phyloP scores from a whole-genome alignment of 2,797 vertebrate species.

The Allobates femoralis region DNA sequence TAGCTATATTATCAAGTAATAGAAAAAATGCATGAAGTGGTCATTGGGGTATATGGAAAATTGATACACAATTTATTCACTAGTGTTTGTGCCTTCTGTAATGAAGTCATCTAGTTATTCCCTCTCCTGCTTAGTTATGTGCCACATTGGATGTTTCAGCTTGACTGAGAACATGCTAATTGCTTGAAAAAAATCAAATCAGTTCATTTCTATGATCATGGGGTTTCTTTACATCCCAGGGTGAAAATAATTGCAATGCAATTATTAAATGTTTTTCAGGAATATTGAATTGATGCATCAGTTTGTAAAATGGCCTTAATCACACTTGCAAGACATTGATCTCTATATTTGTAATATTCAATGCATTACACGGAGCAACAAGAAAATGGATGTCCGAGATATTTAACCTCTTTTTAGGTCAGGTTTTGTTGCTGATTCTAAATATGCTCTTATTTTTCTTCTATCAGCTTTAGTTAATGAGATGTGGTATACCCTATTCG shows the following conservation, averaged over 20 bases:
- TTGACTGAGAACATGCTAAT: conserved; percentile 47
- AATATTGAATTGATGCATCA: conserved; percentile 5
- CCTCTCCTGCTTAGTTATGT: conserved; percentile 18
- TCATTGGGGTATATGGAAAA: conserved; percentile 30
- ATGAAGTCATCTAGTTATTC: conserved; percentile 38
- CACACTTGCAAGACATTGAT: not conserved
- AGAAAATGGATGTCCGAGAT: too few relatives aligned
- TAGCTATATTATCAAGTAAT: conserved; percentile 20
- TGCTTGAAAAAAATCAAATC: conserved; percentile 35
- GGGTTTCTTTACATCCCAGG: conserved; percentile 42
- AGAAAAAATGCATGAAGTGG: conserved; percentile 28
- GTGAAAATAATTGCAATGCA: conserved; percentile 46
- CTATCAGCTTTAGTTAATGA: too few relatives aligned
- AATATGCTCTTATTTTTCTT: too few relatives aligned
- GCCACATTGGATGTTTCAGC: conserved; percentile 29
- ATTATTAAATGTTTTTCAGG: conserved; percentile 37
- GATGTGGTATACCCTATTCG: too few relatives aligned
- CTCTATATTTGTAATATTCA: not conserved
- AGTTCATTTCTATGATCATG: conserved; percentile 41
- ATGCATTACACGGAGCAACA: not conserved
- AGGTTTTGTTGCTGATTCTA: too few relatives aligned
- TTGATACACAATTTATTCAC: conserved; percentile 21
- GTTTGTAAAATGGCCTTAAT: conserved; percentile 21
- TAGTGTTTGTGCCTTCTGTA: not conserved
- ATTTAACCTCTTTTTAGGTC: too few relatives aligned